Conservation (phyloP, 2,888 invertebrate genomes). For the Halocaridina rubra region DNA sequence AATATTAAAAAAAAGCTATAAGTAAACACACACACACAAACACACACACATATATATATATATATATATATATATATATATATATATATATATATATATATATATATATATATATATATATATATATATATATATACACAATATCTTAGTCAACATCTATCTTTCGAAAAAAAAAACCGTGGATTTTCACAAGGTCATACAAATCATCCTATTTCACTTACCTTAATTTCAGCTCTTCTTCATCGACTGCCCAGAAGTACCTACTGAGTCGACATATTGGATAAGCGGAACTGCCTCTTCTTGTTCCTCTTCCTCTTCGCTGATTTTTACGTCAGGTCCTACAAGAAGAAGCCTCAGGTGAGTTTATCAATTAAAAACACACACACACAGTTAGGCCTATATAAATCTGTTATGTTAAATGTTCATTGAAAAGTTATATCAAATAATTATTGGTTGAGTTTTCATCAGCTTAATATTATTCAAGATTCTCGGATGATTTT, state of each 20-base stretch:
- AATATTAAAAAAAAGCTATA: no score
- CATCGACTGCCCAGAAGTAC: slow-evolving; percentile 20
- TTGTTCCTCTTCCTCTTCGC: slow-evolving; percentile 44
- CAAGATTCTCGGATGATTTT: not conserved
- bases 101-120: slow-evolving; percentile 8
- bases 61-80: slow-evolving; percentile 11
- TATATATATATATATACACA: slow-evolving; percentile 23
- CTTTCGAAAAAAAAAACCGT: no score
- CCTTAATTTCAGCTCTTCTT: slow-evolving; percentile 12
- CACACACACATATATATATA: not conserved
- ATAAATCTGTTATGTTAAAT: not conserved
- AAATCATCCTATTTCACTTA: not conserved
- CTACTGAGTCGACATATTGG: slow-evolving; percentile 7
- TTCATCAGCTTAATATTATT: not conserved
- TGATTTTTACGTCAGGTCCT: slow-evolving; percentile 42
- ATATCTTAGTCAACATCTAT: no score
- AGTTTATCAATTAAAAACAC: no score
- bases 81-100: slow-evolving; percentile 6
- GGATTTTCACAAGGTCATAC: not conserved
- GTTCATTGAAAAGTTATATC: not conserved
- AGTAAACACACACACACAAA: not conserved
- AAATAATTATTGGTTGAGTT: not conserved
- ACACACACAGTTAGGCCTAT: not conserved
- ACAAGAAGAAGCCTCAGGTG: slow-evolving; percentile 29
- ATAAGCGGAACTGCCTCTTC: not conserved